Evolutionary conservation across 2,113 vertebrate genomes (phyloP).

Genomic region (Ranitomeya imitator): DNA sequence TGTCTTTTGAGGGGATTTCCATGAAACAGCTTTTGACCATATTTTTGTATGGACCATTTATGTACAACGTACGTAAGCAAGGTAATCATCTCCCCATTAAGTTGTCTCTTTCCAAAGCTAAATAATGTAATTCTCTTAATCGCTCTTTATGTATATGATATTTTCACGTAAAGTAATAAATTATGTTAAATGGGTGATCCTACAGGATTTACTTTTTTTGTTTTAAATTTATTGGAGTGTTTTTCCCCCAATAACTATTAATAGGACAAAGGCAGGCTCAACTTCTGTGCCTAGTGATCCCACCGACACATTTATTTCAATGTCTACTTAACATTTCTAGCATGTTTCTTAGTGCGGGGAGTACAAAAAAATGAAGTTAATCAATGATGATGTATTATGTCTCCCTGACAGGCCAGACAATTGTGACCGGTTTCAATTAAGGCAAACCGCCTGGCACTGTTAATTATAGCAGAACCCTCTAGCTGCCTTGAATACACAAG

Average conservation of each 20-base stretch:
- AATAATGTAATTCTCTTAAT: too few species aligned
- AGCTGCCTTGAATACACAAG: slow-evolving; percentile 5
- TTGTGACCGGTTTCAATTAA: slow-evolving; percentile 41
- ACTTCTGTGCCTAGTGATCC: not conserved
- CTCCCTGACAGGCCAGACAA: slow-evolving; percentile 32
- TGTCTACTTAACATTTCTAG: not conserved
- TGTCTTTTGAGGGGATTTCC: too few species aligned
- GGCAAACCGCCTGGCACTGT: slow-evolving; percentile 29
- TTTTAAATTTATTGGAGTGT: not conserved
- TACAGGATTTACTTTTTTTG: too few species aligned
- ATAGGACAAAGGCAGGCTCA: not conserved
- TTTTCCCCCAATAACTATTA: not conserved
- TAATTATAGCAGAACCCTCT: slow-evolving; percentile 9
- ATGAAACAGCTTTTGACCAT: too few species aligned
- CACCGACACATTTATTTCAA: not conserved
- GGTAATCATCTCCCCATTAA: too few species aligned
- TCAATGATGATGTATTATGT: slow-evolving; percentile 25
- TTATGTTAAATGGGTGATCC: too few species aligned
- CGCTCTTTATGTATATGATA: too few species aligned
- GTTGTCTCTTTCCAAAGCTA: too few species aligned
- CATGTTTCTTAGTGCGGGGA: slow-evolving; percentile 18
- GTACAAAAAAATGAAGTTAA: not conserved
- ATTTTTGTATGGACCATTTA: too few species aligned
- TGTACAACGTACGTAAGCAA: too few species aligned
- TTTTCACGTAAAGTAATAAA: too few species aligned